A percentile compares a stretch with the other conserved stretches of the same genome.
Evolutionary conservation across 2,113 vertebrate species (phyloP).

Genomic region (Sinocyclocheilus anophthalmus): DNA sequence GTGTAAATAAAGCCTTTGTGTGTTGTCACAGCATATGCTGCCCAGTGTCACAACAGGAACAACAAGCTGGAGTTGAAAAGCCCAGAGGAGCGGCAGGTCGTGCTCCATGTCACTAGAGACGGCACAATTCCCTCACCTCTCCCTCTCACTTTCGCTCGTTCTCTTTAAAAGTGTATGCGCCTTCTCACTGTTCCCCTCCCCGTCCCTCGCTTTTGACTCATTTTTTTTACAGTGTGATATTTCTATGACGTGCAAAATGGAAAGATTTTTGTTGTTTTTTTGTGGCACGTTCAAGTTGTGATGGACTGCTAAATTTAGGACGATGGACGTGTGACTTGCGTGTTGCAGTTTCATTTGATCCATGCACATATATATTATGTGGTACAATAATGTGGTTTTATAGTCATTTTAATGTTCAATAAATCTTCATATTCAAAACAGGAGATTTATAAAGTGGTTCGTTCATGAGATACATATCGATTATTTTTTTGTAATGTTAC

Average conservation of each 20-base stretch:
- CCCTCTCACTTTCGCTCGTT: neutral
- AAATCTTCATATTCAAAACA: neutral
- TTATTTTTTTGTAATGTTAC: slow-evolving; percentile 38
- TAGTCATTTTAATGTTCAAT: neutral
- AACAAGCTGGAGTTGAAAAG: slow-evolving; percentile 70
- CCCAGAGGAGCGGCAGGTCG: slow-evolving; percentile 67
- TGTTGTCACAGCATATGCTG: slow-evolving; percentile 91
- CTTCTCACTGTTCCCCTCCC: neutral
- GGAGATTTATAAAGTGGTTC: neutral
- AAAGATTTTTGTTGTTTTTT: neutral
- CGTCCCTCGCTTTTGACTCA: slow-evolving; percentile 39
- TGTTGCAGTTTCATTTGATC: no score
- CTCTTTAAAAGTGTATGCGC: neutral
- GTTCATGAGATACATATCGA: neutral
- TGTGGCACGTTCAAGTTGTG: neutral
- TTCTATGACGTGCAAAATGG: slow-evolving; percentile 24
- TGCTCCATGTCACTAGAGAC: slow-evolving; percentile 61
- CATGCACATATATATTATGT: neutral
- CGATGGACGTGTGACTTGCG: neutral
- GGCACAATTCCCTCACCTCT: slow-evolving; percentile 39
- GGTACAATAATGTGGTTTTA: neutral
- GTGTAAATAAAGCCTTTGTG: slow-evolving; percentile 92
- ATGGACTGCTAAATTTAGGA: neutral
- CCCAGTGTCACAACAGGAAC: slow-evolving; percentile 90
- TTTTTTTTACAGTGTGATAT: slow-evolving; percentile 29